Evolutionary conservation across 2,888 invertebrate genomes (phyloP), one percentile per base, ranked within the genome.

Genomic region (Brachylomia viminalis): DNA sequence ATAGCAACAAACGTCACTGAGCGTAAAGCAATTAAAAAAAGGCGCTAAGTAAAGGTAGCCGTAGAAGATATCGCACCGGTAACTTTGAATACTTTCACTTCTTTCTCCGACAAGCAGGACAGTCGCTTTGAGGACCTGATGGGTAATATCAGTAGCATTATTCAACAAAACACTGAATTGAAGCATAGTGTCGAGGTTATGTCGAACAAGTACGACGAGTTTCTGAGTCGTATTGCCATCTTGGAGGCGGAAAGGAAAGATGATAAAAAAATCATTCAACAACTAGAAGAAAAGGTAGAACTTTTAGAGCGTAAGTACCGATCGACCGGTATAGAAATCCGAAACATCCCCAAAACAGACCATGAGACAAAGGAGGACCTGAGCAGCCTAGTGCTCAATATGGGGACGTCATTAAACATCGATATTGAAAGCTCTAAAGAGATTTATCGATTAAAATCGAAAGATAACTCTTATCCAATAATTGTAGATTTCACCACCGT

Each of bases 231-330:
- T 30, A 58, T 30, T 58, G 17, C 58, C 8, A 17, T 7, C 58
- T 58, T 58, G 17, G 58, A 58, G 56, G 56, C 56, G 27, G 56
- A 56, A 56, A 56, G n/a, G 27, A 56, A 58, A 58, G 56, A 58
- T 58, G 27, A 27, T 27, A 58, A 27, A 27, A 30, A 15, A 27
- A 30, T 20, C 8, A 17, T 30, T 17, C 58, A 58, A 2, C 27
- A 30, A 58, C 30, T 30, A 17, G 58, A 58, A 30, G n/a, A 23
- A 49, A 49, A 49, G 8, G 7, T 49, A 3, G 49, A 49, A 8
- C 49, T 23, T 23, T 3, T 20, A 7, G 49, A 49, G 23, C 49
- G 49, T 20, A 4, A 5, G 17, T 47, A 0, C 1, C 42, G 10
- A 42, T 42, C 42, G 10, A 42, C 42, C 10, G 8, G 49, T 49